Base-by-base conservation (phyloP, 2,888 invertebrate species). In the Tanaodytes sp. region DNA sequence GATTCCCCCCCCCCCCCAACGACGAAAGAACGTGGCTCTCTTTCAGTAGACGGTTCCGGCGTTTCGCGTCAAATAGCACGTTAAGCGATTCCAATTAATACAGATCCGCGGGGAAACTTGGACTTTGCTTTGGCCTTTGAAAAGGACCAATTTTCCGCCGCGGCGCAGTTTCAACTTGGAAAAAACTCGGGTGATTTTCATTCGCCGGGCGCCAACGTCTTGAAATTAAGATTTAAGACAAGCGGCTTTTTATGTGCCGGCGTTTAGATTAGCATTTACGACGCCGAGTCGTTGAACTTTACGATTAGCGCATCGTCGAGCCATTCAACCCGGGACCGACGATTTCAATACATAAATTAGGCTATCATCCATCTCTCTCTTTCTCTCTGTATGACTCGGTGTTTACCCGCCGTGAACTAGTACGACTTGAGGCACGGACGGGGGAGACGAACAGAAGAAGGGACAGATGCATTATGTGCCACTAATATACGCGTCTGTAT, bases 271-370 rank as follows among this genome's bases (percentile, higher is more conserved):
- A 65, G 61, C 61, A 64, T 70, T 51, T 70, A 57, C 59, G 55
- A 61, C 55, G 59, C 55, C 40, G 45, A 58, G 49, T 45, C 55
- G 55, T 51, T 55, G 48, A 70, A 70, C 61, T 70, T 70, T 40
- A 52, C 61, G 51, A 70, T 70, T 69, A 64, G 63, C 57, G 52
- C 55, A 39, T 57, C 54, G 51, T 40, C 59, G 49, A 54, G 58
- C 70, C 45, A 70, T 51, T 65, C 70, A 65, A 61, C 57, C 64
- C 51, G 49, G 52, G 57, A 55, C 61, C 61, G 55, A 70, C 61
- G 61, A 67, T 71, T 71, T 71, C 67, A 61, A 64, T 64, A 63
- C 64, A 71, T 71, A 71, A 71, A 71, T 67, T 67, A 65, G 65
- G 61, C 61, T 65, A 67, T 64, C 67, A 58, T 71, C 65, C 54